Evolutionary conservation across 1,140 invertebrate species (phyloP), one percentile per base, ranked within the genome.

Genomic region (Myzus persicae): DNA sequence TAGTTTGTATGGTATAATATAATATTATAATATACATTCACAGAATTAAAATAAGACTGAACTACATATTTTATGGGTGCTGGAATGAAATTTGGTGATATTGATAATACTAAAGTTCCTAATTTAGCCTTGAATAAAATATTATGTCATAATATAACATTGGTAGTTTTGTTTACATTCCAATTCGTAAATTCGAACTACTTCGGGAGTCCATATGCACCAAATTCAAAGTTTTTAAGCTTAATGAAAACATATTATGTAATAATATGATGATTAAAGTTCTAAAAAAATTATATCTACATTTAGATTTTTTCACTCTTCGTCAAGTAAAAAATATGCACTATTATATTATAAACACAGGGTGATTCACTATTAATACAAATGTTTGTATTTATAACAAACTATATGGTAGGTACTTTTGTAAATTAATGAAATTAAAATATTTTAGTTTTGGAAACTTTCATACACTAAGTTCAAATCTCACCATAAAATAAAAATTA

Each of bases 31-130:
- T 82, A 82, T 44, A 85, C 42, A 31, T 42, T 18, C 67, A 48
- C 40, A 46, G 42, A 44, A 91, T 91, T 92, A 24, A 81, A 92
- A 92, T 92, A 92, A 93, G 91, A 84, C 76, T 93, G 67, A 93
- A 93, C 76, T 84, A 93, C 26, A 85, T 84, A 93, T 51, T 46
- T 92, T 82, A 92, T 84, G 46, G 91, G 91, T 93, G 91, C 91
- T 84, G 91, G 76, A 85, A 93, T 93, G 81, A 93, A 92, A 92
- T 92, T 24, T 51, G 76, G 91, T 93, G 91, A 93, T 93, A 93
- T 85, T n/a, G 76, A 84, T 36, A 38, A 46, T 93, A 93, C 91
- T 84, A 84, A 93, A 93, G 91, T 93, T 93, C 91, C 91, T 93
- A 93, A 93, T 85, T 51, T 85, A 93, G 81, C 81, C 76, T 85